Conservation (phyloP, 2,797 vertebrate genomes). For the Bradypus variegatus region DNA sequence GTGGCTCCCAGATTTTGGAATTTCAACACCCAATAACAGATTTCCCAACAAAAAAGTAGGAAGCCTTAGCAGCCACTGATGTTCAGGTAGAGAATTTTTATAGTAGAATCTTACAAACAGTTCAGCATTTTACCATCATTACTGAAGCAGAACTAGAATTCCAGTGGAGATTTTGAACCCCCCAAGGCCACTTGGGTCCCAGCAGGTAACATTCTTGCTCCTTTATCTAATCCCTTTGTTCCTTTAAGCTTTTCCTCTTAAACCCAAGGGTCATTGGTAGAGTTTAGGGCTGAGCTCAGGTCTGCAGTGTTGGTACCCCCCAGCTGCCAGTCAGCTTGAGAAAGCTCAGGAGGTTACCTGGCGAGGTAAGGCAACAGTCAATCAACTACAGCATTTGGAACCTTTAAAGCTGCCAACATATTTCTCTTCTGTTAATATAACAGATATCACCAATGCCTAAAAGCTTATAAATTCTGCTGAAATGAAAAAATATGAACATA, state of each 20-base stretch:
- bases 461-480: neutral
- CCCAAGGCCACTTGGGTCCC: neutral
- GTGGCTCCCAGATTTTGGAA: neutral
- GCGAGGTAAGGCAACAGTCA: neutral
- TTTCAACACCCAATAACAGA: slow-evolving; percentile 28
- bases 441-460: neutral
- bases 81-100: neutral
- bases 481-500: neutral
- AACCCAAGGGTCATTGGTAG: no score
- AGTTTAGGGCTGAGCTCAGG: neutral
- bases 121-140: neutral
- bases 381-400: neutral
- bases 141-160: neutral
- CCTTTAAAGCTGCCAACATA: neutral
- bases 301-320: neutral
- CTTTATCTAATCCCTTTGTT: neutral
- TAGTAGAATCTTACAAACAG: neutral
- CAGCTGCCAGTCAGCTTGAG: neutral
- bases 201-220: neutral
- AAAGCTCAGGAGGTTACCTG: no score
- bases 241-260: neutral
- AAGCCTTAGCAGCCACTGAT: neutral
- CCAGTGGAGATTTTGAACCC: neutral
- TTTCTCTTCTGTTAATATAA: neutral
- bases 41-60: neutral